Percentiles rank a stretch among this genome's conserved stretches.
Evolutionary conservation across 2,888 invertebrate species (phyloP).

Genomic region (Timema cristinae): DNA sequence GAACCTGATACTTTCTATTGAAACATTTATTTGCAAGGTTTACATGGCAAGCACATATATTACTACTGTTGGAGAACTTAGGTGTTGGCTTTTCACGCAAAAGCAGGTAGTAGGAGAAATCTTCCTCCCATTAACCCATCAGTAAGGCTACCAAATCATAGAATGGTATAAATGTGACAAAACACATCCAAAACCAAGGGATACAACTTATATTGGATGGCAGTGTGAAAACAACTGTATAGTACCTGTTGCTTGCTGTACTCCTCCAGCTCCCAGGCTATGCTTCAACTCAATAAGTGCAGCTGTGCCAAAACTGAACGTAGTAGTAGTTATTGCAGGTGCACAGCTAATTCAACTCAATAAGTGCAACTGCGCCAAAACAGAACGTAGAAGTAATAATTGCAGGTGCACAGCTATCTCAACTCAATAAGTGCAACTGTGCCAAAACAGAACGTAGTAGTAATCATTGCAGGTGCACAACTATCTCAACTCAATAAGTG

Average conservation of each 20-base stretch:
- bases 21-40: constrained; percentile 4
- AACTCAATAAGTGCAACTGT: constrained; percentile 1
- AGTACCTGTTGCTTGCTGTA: neutral
- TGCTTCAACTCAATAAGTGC: neutral
- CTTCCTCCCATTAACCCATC: neutral
- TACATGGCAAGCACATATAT: neutral
- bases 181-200: neutral
- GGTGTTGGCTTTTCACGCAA: constrained; percentile 6
- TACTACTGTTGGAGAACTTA: constrained; percentile 1
- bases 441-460: neutral
- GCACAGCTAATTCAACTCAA: neutral
- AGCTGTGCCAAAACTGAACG: constrained; percentile 5
- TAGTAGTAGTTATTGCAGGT: neutral
- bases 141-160: neutral
- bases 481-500: neutral
- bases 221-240: neutral
- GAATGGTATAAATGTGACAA: constrained; percentile 1
- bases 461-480: neutral
- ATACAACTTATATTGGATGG: neutral
- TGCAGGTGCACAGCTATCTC: no score
- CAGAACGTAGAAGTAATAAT: neutral
- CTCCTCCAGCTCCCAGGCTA: neutral
- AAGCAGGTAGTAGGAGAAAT: constrained; percentile 11
- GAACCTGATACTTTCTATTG: neutral
- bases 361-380: constrained; percentile 12